Evolutionary conservation across 2,888 invertebrate species (phyloP), one percentile per base, ranked within the genome.

Genomic region (Nephrocerus scutellatus): DNA sequence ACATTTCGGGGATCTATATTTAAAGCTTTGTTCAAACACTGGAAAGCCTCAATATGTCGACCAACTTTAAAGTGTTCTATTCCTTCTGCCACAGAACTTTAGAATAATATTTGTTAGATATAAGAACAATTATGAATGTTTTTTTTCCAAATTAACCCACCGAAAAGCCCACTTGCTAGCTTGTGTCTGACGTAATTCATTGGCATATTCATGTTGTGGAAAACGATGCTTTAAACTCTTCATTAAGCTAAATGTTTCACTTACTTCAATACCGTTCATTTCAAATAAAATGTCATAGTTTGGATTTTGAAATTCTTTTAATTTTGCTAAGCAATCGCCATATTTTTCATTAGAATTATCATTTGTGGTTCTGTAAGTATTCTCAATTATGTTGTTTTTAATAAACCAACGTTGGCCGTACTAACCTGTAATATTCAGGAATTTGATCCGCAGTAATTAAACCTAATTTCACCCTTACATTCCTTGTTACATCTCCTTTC

Each of bases 51-150:
- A 0, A 88, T 83, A 66, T 90, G 90, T 54, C 87, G 79, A 29
- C 91, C 91, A 30, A 84, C 82, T 70, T 95, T 95, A 71, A 93
- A 93, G 71, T 88, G 86, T 60, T 87, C 85, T 56, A 95, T 92
- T 16, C 95, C 95, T 68, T 92, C 89, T n/a, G 91, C 89, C 16
- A 95, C 93, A 60, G 83, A 84, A 43, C 67, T 68, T 39, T 20
- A 36, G n/a, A 21, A n/a, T n/a, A n/a, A 10, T 14, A 31, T 6
- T 7, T 5, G 12, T 6, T 6, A 10, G 12, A n/a, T 32, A 20
- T 26, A 18, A 13, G 25, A 14, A 31, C 31, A 20, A 26, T 28
- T 19, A 21, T 12, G n/a, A 20, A 20, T 18, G 24, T 26, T 8
- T 10, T 25, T 25, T 25, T 25, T 25, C n/a, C 25, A 26, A 14